phyloP scores from a whole-genome alignment of 2,797 vertebrate species.

The Ambastaia sidthimunki region DNA sequence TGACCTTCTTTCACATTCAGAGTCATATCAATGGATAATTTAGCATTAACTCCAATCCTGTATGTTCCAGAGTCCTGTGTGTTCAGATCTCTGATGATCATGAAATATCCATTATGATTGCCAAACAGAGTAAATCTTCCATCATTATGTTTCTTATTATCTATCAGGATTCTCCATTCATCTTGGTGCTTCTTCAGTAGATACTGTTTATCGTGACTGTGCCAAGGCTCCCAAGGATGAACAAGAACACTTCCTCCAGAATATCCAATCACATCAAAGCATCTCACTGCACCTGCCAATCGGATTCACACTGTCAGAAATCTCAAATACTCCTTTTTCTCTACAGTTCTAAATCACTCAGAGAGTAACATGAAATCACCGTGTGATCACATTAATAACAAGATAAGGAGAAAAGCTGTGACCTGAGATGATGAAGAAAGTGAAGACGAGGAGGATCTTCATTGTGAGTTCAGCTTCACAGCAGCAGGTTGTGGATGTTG shows the following conservation, averaged over 20 bases:
- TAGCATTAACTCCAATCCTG: not conserved
- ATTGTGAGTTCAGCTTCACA: constrained; percentile 5
- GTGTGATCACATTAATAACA: not conserved
- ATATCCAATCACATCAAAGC: constrained; percentile 1
- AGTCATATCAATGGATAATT: not conserved
- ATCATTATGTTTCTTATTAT: not conserved
- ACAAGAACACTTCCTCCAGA: constrained; percentile 7
- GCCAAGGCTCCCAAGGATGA: too few species aligned
- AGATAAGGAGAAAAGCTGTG: not conserved
- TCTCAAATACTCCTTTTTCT: not conserved
- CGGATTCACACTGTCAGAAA: constrained; percentile 7
- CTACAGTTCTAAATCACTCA: not conserved
- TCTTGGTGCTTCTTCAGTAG: not conserved
- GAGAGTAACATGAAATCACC: not conserved
- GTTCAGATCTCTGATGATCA: not conserved
- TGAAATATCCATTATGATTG: not conserved
- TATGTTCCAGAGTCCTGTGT: not conserved
- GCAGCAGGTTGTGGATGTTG: not conserved
- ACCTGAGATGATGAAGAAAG: constrained; percentile 23
- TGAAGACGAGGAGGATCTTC: constrained; percentile 25
- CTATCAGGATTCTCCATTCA: not conserved
- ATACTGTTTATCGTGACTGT: too few species aligned
- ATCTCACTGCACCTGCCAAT: constrained; percentile 7
- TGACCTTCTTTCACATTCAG: not conserved
- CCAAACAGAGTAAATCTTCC: not conserved